phyloP scores from a whole-genome alignment of 2,797 vertebrate genomes.

The Peromyscus aztecus region DNA sequence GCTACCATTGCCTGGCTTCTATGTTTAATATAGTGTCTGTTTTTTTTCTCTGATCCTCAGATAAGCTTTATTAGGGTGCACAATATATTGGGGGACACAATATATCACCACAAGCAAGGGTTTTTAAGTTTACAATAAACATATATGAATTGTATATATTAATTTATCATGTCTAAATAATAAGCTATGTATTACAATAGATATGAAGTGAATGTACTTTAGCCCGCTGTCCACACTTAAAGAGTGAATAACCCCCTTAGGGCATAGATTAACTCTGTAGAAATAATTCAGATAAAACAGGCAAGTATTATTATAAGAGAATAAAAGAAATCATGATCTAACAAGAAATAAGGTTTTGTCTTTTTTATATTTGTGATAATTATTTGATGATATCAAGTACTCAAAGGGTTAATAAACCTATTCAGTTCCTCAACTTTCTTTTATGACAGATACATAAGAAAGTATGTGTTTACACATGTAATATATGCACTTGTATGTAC shows the following conservation, averaged over 20 bases:
- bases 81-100: too few species aligned
- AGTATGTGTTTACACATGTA: neutral
- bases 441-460: neutral
- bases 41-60: too few species aligned
- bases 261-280: neutral
- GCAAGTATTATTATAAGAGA: neutral
- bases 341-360: neutral
- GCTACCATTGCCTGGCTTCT: too few species aligned
- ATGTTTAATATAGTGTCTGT: too few species aligned
- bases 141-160: neutral
- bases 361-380: neutral
- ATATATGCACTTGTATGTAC: neutral
- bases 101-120: too few species aligned
- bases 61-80: too few species aligned
- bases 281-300: slow-evolving; percentile 2
- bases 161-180: neutral
- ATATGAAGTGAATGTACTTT: neutral
- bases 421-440: slow-evolving; percentile 26
- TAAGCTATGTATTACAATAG: neutral
- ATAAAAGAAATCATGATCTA: neutral
- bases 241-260: neutral
- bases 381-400: neutral
- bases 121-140: neutral
- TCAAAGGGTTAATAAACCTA: neutral
- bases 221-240: neutral